A percentile compares a stretch with the other conserved stretches of the same genome.
Evolutionary conservation across 2,888 invertebrate species (phyloP).

Genomic region (Limnephilus rhombicus): DNA sequence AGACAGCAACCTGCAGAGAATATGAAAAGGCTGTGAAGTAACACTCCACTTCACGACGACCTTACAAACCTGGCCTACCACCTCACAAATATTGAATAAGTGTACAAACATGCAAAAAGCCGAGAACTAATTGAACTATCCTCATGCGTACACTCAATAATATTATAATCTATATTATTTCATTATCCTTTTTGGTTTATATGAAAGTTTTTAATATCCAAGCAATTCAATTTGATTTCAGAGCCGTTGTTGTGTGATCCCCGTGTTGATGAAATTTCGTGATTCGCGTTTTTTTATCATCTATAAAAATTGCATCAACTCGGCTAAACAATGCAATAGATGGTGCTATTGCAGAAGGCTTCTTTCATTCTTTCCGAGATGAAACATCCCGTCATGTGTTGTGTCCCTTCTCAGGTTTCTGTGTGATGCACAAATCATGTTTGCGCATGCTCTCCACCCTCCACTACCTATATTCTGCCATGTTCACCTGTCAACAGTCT

Average conservation of each 20-base stretch:
- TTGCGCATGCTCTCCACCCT: neutral
- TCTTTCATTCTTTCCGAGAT: slow-evolving; percentile 31
- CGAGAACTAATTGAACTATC: neutral
- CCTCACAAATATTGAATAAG: too few relatives aligned
- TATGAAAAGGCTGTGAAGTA: neutral
- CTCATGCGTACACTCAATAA: neutral
- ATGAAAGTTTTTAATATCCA: neutral
- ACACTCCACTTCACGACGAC: neutral
- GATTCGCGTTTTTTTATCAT: slow-evolving; percentile 9
- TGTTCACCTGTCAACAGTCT: neutral
- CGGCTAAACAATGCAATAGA: slow-evolving; percentile 7
- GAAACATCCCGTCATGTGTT: slow-evolving; percentile 12
- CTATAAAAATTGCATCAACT: slow-evolving; percentile 2
- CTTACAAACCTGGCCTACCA: neutral
- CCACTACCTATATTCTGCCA: neutral
- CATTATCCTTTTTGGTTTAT: neutral
- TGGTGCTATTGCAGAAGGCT: slow-evolving; percentile 28
- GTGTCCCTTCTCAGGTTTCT: slow-evolving; percentile 21
- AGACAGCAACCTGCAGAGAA: neutral
- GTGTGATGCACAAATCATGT: neutral
- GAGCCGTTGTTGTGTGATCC: slow-evolving; percentile 39
- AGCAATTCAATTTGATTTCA: slow-evolving; percentile 45
- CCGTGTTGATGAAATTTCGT: slow-evolving; percentile 35
- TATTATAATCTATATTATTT: neutral
- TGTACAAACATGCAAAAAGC: neutral